These are phyloP conservation scores for Syrrhaptes paradoxus DNA, from an alignment of 2,113 vertebrate species.

Conservation along the genomic window DNA sequence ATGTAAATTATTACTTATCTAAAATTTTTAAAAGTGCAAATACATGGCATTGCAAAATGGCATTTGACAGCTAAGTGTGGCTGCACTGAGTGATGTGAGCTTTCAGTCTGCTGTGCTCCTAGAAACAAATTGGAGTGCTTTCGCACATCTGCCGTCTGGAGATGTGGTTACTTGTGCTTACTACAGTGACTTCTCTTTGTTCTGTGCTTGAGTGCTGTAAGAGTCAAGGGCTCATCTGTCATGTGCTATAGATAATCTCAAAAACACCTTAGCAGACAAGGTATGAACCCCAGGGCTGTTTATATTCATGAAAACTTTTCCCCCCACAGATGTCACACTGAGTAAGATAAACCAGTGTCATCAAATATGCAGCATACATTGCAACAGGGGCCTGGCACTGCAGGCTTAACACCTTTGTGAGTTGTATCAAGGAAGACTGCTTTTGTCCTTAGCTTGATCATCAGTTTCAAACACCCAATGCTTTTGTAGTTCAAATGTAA, in stretches of 20 bases:
- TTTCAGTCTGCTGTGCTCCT: slow-evolving; percentile 35
- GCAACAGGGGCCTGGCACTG: not conserved
- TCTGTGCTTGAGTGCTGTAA: slow-evolving; percentile 26
- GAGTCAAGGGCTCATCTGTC: slow-evolving; percentile 68
- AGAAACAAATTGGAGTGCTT: slow-evolving; percentile 58
- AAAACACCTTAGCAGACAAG: slow-evolving; percentile 65
- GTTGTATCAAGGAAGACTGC: not conserved
- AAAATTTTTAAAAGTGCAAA: slow-evolving; percentile 37
- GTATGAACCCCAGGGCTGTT: slow-evolving; percentile 46
- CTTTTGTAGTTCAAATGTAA: slow-evolving; percentile 42
- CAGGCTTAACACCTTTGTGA: slow-evolving; percentile 12
- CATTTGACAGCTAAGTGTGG: slow-evolving; percentile 60
- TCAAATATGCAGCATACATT: slow-evolving; percentile 56
- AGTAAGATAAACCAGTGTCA: slow-evolving; percentile 48
- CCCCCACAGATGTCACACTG: slow-evolving; percentile 44
- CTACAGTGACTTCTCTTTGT: slow-evolving; percentile 62
- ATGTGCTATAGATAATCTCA: slow-evolving; percentile 66
- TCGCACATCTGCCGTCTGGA: slow-evolving; percentile 17
- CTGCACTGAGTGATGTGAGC: slow-evolving; percentile 16
- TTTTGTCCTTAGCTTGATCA: slow-evolving; percentile 24
- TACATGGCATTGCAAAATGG: slow-evolving; percentile 35
- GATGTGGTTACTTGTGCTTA: slow-evolving; percentile 37
- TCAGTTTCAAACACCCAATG: not conserved
- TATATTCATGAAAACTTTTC: slow-evolving; percentile 67
- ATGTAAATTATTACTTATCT: slow-evolving; percentile 43